phyloP scores from a whole-genome alignment of 2,113 vertebrate genomes.

The Sceloporus tristichus region DNA sequence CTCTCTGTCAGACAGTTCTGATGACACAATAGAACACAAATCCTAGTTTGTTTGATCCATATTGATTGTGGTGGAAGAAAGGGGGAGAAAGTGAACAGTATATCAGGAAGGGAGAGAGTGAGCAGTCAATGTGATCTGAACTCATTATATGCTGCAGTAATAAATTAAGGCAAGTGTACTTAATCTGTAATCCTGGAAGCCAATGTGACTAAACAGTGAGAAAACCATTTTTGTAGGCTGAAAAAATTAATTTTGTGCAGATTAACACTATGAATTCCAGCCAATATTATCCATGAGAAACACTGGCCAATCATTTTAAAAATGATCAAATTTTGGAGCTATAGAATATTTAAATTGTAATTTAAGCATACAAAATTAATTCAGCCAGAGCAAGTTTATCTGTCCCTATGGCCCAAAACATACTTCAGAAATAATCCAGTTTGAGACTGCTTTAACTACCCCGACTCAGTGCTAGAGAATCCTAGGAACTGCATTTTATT shows the following conservation, averaged over 20 bases:
- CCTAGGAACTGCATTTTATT: too few species aligned
- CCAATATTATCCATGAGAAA: not conserved
- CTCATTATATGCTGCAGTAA: conserved; percentile 20
- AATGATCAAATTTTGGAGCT: not conserved
- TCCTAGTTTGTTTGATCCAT: not conserved
- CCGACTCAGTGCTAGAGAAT: too few species aligned
- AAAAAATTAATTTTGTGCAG: conserved; percentile 16
- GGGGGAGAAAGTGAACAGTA: not conserved
- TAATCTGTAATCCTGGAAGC: conserved; percentile 14
- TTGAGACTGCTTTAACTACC: too few species aligned
- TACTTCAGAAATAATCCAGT: too few species aligned
- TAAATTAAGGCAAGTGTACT: conserved; percentile 28
- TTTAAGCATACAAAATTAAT: not conserved
- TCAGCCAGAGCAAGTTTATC: not conserved
- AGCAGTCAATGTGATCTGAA: conserved; percentile 8
- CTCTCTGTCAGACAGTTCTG: too few species aligned
- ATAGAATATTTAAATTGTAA: not conserved
- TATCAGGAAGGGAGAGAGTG: not conserved
- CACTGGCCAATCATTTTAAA: not conserved
- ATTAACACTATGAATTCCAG: conserved; percentile 31
- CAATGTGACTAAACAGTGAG: conserved; percentile 18
- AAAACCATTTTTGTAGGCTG: not conserved
- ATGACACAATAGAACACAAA: not conserved
- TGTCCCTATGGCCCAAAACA: too few species aligned
- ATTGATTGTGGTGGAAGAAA: not conserved